These are phyloP conservation scores for Blomia tropicalis DNA, from an alignment of 2,888 invertebrate species.

Conservation along the genomic window DNA sequence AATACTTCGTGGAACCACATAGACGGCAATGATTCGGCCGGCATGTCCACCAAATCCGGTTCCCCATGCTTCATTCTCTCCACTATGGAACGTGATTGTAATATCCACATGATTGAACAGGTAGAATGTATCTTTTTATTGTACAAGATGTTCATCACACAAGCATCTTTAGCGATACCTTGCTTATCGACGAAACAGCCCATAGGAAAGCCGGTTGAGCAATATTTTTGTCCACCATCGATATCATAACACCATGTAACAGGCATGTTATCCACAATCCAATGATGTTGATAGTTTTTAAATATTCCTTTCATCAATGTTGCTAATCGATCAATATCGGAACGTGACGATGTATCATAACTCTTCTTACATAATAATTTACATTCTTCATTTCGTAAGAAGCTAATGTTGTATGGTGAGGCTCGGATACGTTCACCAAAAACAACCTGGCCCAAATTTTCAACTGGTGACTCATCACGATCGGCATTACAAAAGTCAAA, in stretches of 20 bases:
- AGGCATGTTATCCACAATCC: slow-evolving; percentile 92
- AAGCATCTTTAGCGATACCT: slow-evolving; percentile 40
- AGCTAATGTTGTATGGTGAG: slow-evolving; percentile 70
- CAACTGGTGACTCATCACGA: slow-evolving; percentile 65
- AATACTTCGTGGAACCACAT: slow-evolving; percentile 42
- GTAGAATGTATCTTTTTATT: slow-evolving; percentile 56
- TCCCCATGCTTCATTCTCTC: slow-evolving; percentile 71
- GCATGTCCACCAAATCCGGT: slow-evolving; percentile 51
- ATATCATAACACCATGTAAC: slow-evolving; percentile 67
- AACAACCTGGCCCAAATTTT: slow-evolving; percentile 95
- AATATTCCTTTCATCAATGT: slow-evolving; percentile 77
- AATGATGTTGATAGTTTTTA: slow-evolving; percentile 93
- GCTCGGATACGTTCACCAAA: slow-evolving; percentile 96
- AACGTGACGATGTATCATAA: slow-evolving; percentile 49
- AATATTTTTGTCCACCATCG: slow-evolving; percentile 44
- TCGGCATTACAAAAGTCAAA: slow-evolving; percentile 76
- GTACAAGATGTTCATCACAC: slow-evolving; percentile 35
- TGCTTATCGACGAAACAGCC: slow-evolving; percentile 66
- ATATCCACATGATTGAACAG: slow-evolving; percentile 94
- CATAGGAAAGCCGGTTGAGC: slow-evolving; percentile 93
- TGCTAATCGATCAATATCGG: slow-evolving; percentile 53
- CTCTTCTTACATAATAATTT: slow-evolving; percentile 44
- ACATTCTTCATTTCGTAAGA: slow-evolving; percentile 51
- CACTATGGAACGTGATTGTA: slow-evolving; percentile 79
- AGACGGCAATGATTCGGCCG: slow-evolving; percentile 58